phyloP scores from a whole-genome alignment of 2,797 vertebrate species.

The Acridotheres tristis region DNA sequence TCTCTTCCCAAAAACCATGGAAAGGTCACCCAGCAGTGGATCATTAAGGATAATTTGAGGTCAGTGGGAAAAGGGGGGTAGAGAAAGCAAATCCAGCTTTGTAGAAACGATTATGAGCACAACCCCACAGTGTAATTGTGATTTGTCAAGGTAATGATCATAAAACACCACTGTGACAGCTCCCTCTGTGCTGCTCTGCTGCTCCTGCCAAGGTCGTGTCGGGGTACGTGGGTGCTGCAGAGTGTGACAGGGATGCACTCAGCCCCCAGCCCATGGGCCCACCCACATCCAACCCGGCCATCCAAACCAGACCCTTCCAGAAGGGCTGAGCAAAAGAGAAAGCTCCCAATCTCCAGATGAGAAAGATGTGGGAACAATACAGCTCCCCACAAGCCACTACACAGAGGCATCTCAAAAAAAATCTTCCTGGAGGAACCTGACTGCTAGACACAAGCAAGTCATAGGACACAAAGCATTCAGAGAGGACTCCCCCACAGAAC shows the following conservation, averaged over 20 bases:
- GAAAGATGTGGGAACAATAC: fast-evolving
- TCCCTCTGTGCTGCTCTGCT: background rate
- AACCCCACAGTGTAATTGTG: constrained; percentile 49
- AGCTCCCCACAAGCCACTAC: background rate
- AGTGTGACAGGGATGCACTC: fast-evolving
- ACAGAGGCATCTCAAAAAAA: fast-evolving
- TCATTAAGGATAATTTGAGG: constrained; percentile 61
- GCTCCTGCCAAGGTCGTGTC: fast-evolving
- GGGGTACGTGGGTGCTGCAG: fast-evolving
- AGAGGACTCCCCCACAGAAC: background rate
- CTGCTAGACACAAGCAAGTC: background rate
- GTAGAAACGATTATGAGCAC: constrained; percentile 47
- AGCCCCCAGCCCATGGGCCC: too few species aligned
- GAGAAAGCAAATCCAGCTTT: constrained; percentile 15
- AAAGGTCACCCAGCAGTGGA: background rate
- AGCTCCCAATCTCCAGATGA: fast-evolving
- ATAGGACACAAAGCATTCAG: background rate
- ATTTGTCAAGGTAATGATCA: constrained; percentile 54
- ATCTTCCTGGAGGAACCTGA: background rate
- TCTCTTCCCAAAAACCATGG: background rate
- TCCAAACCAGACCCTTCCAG: background rate
- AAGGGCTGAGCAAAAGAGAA: background rate
- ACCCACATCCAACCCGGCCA: background rate
- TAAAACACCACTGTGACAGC: background rate
- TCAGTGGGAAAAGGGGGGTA: background rate